These are phyloP conservation scores for Passer domesticus DNA, from an alignment of 2,113 vertebrate species.

Conservation along the genomic window DNA sequence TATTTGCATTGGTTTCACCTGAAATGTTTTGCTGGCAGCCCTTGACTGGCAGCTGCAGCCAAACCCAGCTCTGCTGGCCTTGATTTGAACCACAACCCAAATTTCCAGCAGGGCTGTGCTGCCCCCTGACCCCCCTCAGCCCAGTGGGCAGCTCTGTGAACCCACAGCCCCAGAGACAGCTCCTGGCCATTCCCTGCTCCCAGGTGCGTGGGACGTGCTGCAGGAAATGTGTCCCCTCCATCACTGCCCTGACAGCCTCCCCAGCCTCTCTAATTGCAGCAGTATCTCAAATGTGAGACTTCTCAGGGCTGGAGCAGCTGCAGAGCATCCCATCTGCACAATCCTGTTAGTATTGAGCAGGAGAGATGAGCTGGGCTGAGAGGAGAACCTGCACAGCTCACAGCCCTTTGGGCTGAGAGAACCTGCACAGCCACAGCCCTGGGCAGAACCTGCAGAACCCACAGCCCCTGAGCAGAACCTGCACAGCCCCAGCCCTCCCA, in stretches of 20 bases:
- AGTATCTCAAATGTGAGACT: background rate
- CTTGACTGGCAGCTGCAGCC: accelerated
- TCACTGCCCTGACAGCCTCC: background rate
- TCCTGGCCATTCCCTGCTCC: background rate
- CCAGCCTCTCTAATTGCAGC: background rate
- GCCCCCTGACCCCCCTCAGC: background rate
- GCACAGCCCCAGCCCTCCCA: too few relatives aligned
- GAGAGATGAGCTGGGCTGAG: background rate
- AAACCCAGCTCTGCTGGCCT: background rate
- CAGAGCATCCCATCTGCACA: background rate
- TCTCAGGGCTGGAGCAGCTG: background rate
- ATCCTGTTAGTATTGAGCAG: accelerated
- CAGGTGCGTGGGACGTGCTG: background rate
- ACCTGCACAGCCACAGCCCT: too few relatives aligned
- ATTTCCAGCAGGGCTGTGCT: background rate
- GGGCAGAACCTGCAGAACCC: too few relatives aligned
- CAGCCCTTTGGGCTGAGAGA: too few relatives aligned
- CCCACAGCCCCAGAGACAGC: background rate
- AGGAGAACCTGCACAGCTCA: background rate
- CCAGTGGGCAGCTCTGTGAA: background rate
- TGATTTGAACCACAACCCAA: accelerated
- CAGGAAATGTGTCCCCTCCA: background rate
- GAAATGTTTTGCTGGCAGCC: background rate
- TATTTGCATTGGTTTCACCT: background rate
- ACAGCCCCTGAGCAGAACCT: too few relatives aligned